These are phyloP conservation scores for Miichthys miiuy DNA, from an alignment of 2,797 vertebrate species.

Conservation along the genomic window DNA sequence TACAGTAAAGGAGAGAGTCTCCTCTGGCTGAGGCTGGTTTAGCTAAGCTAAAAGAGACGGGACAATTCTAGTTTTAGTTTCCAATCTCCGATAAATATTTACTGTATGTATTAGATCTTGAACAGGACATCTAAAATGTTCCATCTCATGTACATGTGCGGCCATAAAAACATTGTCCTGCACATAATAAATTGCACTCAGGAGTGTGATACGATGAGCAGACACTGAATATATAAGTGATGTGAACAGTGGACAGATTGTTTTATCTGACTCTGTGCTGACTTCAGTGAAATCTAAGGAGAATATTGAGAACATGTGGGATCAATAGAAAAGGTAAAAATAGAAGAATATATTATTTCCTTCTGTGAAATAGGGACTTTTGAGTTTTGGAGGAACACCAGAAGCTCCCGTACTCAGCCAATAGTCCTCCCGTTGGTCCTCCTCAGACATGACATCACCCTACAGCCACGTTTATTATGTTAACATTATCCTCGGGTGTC, in stretches of 20 bases:
- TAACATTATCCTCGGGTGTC: slow-evolving; percentile 79
- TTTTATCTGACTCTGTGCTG: slow-evolving; percentile 22
- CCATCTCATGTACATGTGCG: background rate
- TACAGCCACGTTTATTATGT: slow-evolving; percentile 84
- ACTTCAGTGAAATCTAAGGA: slow-evolving; percentile 10
- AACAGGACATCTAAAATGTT: background rate
- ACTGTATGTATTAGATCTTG: slow-evolving; percentile 1
- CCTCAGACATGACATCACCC: slow-evolving; percentile 89
- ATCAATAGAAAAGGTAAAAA: slow-evolving; percentile 42
- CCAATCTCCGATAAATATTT: no score
- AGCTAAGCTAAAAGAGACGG: no score
- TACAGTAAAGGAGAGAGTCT: background rate
- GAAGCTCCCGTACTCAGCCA: slow-evolving; percentile 46
- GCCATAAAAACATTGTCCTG: background rate
- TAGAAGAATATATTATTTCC: slow-evolving; percentile 30
- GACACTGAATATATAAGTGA: background rate
- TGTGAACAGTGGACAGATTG: background rate
- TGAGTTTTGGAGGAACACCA: slow-evolving; percentile 48
- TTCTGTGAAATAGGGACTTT: slow-evolving; percentile 31
- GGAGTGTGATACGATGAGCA: background rate
- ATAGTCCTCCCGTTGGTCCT: slow-evolving; percentile 58
- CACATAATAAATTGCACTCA: background rate
- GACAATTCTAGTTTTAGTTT: no score
- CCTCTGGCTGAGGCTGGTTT: no score
- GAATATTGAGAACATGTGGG: slow-evolving; percentile 42